Conservation (phyloP, 2,888 invertebrate species). For the Melanostoma scalare region DNA sequence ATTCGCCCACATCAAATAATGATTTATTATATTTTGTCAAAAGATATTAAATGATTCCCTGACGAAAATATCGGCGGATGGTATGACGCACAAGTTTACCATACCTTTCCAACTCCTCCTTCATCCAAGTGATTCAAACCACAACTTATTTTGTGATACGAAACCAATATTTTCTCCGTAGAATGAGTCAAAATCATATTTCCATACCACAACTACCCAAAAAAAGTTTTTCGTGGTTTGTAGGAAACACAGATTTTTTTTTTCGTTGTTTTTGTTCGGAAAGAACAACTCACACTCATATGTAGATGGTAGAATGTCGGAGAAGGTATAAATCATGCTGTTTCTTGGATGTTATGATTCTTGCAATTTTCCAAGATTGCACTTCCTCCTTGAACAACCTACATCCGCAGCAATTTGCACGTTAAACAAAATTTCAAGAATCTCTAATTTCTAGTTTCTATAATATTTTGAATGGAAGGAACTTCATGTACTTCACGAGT, state of each 20-base stretch:
- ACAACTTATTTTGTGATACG: no score
- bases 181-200: conserved; percentile 15
- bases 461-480: not conserved
- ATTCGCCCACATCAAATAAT: no score
- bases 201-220: conserved; percentile 31
- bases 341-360: conserved; percentile 27
- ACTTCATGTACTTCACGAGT: not conserved
- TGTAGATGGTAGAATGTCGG: conserved; percentile 4
- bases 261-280: not conserved
- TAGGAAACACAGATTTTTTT: conserved; percentile 20
- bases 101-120: no score
- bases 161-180: no score
- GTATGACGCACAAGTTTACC: no score
- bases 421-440: conserved; percentile 27
- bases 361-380: conserved; percentile 23
- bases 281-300: conserved; percentile 18
- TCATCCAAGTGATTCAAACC: no score
- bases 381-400: not conserved
- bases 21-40: no score
- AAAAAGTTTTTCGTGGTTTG: conserved; percentile 42
- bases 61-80: no score
- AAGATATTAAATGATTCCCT: no score
- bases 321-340: conserved; percentile 40
- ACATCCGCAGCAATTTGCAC: conserved; percentile 1
- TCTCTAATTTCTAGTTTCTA: not conserved